phyloP scores from a whole-genome alignment of 2,888 invertebrate genomes.

The Clitarchus hookeri region DNA sequence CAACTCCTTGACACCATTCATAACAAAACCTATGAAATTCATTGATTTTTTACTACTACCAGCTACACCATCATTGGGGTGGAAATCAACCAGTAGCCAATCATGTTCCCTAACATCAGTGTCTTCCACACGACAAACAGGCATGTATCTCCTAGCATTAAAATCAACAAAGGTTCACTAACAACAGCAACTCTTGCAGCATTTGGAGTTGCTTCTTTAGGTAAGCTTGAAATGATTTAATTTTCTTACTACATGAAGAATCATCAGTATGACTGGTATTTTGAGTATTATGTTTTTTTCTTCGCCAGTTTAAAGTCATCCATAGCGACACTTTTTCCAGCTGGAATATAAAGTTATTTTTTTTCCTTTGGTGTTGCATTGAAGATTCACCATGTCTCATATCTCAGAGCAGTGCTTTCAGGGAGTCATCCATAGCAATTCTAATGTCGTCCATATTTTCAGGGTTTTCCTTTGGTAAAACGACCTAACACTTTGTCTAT shows the following conservation, averaged over 20 bases:
- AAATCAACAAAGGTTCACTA: slow-evolving; percentile 2
- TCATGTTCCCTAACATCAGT: neutral
- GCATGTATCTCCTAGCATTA: slow-evolving; percentile 1
- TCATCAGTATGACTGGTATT: neutral
- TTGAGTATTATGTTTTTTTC: neutral
- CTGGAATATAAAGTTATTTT: neutral
- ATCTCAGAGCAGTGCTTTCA: neutral
- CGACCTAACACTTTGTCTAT: neutral
- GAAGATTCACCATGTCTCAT: slow-evolving; percentile 3
- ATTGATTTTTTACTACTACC: neutral
- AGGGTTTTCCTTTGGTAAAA: neutral
- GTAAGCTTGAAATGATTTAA: neutral
- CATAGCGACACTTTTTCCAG: neutral
- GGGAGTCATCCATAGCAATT: neutral
- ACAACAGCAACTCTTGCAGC: neutral
- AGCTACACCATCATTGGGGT: neutral
- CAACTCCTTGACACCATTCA: too few relatives aligned
- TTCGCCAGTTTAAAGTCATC: neutral
- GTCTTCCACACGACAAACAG: neutral
- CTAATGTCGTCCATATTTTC: neutral
- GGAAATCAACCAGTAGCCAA: neutral
- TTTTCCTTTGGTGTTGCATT: neutral
- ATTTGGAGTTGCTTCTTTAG: neutral
- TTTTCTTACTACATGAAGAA: neutral
- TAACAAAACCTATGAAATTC: too few relatives aligned